phyloP scores from a whole-genome alignment of 2,888 invertebrate genomes.

The Rhopalosiphum nymphaeae region DNA sequence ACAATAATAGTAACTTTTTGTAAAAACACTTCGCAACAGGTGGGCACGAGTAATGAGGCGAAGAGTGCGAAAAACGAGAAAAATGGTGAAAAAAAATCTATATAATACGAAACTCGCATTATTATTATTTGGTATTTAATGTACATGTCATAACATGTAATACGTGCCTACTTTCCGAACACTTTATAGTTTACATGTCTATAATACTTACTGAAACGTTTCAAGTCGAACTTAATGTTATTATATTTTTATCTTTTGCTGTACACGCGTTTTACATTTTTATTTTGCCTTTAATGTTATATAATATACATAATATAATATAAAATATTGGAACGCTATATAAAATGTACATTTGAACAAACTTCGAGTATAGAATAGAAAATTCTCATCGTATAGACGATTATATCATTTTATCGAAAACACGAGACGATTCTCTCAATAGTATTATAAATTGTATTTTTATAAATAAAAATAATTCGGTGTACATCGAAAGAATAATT shows the following conservation, averaged over 20 bases:
- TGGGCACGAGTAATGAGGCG: background rate
- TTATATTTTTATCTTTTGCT: background rate
- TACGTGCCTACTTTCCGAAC: background rate
- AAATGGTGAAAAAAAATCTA: background rate
- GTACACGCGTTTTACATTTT: background rate
- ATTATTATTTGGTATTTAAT: background rate
- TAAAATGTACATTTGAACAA: background rate
- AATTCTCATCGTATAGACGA: background rate
- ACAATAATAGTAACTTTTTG: background rate
- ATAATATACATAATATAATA: background rate
- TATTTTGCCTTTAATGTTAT: background rate
- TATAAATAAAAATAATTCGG: background rate
- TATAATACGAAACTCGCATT: background rate
- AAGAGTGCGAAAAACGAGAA: background rate
- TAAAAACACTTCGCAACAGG: conserved; percentile 2
- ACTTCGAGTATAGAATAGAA: background rate
- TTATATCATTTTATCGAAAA: background rate
- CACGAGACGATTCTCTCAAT: background rate
- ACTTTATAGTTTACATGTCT: background rate
- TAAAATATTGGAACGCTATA: background rate
- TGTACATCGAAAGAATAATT: background rate
- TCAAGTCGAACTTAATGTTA: background rate
- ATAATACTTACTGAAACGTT: background rate
- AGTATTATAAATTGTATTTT: background rate
- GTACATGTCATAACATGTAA: background rate